Base-by-base conservation (phyloP, 1,140 invertebrate species). In the Papilio helenus region DNA sequence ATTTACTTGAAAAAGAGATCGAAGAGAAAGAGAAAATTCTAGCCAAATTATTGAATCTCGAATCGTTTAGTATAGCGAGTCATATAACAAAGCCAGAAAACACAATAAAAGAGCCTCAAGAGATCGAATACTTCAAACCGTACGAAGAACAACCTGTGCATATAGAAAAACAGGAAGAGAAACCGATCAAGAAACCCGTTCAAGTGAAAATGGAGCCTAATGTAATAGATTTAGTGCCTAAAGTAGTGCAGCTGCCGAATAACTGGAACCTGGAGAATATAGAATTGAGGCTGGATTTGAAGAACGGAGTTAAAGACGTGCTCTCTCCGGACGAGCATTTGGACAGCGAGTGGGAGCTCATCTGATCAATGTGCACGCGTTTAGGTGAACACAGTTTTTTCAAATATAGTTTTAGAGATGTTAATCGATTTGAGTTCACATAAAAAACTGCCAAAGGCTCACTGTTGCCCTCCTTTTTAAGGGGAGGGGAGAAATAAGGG, bases 11-110 rank as follows among this genome's bases (percentile, higher is more conserved):
- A 72, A 87, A 93, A 80, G 85, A 95, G 68, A 95, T 95, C 18
- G 90, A 92, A 85, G 93, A 94, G 79, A 95, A 95, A 81, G 94
- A 95, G 80, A 94, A 93, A 82, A 94, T 93, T 12, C 79, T 95
- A 14, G 94, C 94, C 0, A 95, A 95, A 84, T 90, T 95, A 86
- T 85, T 95, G 5, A 91, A 95, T 78, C 81, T 95, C 4, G 94
- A 95, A 79, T 95, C 94, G 1, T 84, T 95, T 8, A 94, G 92
- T 80, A 91, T 95, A 65, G 82, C 82, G 77, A 79, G 81, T 9
- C 79, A 81, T 16, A 55, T 55, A 55, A 55, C 18, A n/a, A 55
- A 55, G n/a, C 8, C 51, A 20, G n/a, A 2, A n/a, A 79, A 81
- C 73, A 65, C 18, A 34, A 61, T 14, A 9, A 77, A 76, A 23